Evolutionary conservation across 2,797 vertebrate species (phyloP).

Genomic region (Corythornis leucogaster): DNA sequence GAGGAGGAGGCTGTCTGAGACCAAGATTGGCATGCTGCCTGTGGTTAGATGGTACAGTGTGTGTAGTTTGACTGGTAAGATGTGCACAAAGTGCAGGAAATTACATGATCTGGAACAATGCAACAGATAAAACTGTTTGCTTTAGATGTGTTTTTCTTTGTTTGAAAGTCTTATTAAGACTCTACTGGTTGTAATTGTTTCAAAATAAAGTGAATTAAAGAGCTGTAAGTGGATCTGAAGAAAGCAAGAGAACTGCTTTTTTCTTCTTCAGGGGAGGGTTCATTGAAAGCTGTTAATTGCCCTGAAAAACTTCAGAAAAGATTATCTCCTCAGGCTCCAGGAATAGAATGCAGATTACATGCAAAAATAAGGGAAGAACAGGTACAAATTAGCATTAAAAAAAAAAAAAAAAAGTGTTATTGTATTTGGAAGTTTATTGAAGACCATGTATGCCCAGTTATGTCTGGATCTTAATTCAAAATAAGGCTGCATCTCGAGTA

Average conservation of each 20-base stretch:
- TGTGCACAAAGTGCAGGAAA: fast-evolving
- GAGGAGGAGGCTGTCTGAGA: not conserved
- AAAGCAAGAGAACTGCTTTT: not conserved
- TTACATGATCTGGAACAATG: not conserved
- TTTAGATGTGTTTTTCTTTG: not conserved
- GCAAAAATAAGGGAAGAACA: not conserved
- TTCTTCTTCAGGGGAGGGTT: not conserved
- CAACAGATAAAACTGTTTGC: not conserved
- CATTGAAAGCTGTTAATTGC: not conserved
- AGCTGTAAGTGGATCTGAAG: not conserved
- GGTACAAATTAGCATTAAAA: not conserved
- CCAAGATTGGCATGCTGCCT: not conserved
- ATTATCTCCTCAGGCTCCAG: not conserved
- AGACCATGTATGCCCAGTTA: not conserved
- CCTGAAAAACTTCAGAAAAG: not conserved
- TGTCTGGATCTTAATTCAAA: not conserved
- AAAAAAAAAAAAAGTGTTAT: not conserved
- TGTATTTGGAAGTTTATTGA: not conserved
- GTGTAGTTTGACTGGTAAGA: not conserved
- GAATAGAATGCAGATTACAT: not conserved
- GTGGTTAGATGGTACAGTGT: not conserved
- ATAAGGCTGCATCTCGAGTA: not conserved
- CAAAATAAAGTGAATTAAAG: not conserved
- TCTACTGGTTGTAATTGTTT: not conserved
- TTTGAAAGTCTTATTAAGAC: not conserved